A percentile compares a stretch with the other conserved stretches of the same genome.
These are phyloP conservation scores for Stenotaenia linearis DNA, from an alignment of 2,888 invertebrate species.

Conservation along the genomic window DNA sequence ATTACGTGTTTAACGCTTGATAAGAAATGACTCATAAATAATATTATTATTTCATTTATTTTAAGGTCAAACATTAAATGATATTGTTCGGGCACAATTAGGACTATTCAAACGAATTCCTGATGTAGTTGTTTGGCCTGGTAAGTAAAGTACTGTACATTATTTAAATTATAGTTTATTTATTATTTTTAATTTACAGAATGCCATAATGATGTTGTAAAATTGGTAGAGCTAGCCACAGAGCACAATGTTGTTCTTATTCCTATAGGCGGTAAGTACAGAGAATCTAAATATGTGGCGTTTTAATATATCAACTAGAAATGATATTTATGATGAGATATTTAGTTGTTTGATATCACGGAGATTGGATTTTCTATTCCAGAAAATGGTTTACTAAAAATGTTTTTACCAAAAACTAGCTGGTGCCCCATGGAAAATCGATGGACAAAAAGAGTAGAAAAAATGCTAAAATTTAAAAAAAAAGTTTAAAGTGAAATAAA, in stretches of 20 bases:
- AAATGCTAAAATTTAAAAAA: no score
- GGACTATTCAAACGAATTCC: constrained; percentile 75
- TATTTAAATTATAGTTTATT: no score
- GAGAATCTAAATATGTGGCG: neutral
- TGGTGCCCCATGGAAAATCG: no score
- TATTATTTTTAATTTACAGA: constrained; percentile 42
- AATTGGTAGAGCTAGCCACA: constrained; percentile 69
- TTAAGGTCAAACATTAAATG: constrained; percentile 73
- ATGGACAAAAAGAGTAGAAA: no score
- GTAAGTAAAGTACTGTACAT: no score
- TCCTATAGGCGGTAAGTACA: constrained; percentile 70
- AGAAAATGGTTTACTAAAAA: no score
- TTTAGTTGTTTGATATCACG: no score
- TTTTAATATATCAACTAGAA: no score
- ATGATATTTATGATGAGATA: no score
- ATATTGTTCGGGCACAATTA: constrained; percentile 70
- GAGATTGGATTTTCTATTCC: no score
- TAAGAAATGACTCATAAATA: neutral
- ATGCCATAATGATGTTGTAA: constrained; percentile 75
- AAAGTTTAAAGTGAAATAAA: no score
- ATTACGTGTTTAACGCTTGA: neutral
- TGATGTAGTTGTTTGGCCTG: constrained; percentile 90
- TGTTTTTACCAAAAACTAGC: no score
- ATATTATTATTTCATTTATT: constrained; percentile 35
- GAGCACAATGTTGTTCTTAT: constrained; percentile 73